Conservation (phyloP, 2,888 invertebrate genomes). For the Apomyelois bistriatella region DNA sequence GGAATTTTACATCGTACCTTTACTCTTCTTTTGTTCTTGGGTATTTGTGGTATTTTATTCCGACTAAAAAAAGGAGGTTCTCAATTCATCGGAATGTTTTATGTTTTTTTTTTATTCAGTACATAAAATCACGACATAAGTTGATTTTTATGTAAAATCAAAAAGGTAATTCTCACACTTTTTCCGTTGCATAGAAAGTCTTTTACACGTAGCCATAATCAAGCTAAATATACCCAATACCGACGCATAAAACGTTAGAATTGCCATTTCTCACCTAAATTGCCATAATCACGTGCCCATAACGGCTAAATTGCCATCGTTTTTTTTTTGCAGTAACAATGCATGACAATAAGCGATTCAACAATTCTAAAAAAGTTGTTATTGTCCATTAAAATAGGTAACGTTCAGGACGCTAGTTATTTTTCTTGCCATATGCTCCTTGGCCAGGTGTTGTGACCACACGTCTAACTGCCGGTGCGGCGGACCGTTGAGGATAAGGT, state of each 20-base stretch:
- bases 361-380: background rate
- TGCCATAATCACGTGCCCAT: background rate
- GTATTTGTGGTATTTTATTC: no score
- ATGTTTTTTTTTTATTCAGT: no score
- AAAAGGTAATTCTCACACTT: no score
- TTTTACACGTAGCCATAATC: background rate
- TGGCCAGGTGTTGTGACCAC: slow-evolving; percentile 27
- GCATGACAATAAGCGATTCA: background rate
- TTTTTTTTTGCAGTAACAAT: background rate
- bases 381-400: background rate
- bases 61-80: no score
- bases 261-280: background rate
- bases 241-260: background rate
- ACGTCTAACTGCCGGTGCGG: slow-evolving; percentile 21
- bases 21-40: background rate
- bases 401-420: background rate
- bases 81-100: no score
- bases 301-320: background rate
- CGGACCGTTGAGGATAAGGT: slow-evolving; percentile 27
- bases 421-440: slow-evolving; percentile 11
- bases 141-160: no score
- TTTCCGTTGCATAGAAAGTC: no score
- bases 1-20: background rate
- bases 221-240: background rate
- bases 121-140: no score